These are phyloP conservation scores for Pedetes capensis DNA, from an alignment of 2,113 vertebrate genomes.

Conservation along the genomic window DNA sequence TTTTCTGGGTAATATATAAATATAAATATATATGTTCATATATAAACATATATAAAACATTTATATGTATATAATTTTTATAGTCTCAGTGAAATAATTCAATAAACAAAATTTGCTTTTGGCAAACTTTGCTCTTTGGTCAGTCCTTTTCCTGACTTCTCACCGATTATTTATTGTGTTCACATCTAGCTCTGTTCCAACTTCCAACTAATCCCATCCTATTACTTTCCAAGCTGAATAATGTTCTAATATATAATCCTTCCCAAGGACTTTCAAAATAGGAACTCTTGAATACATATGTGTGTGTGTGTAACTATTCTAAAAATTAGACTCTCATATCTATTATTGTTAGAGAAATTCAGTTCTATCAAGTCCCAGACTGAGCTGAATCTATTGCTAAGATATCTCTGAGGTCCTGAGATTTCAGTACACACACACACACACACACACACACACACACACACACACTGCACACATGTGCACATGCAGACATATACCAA, in stretches of 20 bases:
- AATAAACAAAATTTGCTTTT: slow-evolving; percentile 24
- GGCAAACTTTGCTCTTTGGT: not conserved
- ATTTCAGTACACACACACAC: not conserved
- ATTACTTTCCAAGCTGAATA: not conserved
- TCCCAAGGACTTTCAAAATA: slow-evolving; percentile 30
- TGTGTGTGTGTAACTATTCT: not conserved
- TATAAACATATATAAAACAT: not conserved
- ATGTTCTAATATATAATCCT: not conserved
- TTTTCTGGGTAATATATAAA: not conserved
- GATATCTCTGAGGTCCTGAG: not conserved
- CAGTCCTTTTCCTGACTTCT: not conserved
- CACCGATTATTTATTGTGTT: slow-evolving; percentile 14
- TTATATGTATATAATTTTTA: not conserved
- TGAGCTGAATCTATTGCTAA: slow-evolving; percentile 18
- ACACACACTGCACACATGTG: not conserved
- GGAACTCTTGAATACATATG: not conserved
- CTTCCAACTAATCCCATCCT: slow-evolving; percentile 29
- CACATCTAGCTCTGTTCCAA: slow-evolving; percentile 13
- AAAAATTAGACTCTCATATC: slow-evolving; percentile 15
- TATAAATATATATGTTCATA: not conserved
- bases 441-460: not conserved
- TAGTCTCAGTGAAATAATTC: slow-evolving; percentile 12
- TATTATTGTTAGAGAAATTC: slow-evolving; percentile 34
- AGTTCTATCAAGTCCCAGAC: not conserved
- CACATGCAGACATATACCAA: not conserved